Percentiles rank a stretch among this genome's conserved stretches.
phyloP scores from a whole-genome alignment of 2,113 vertebrate genomes.

The Albula glossodonta region DNA sequence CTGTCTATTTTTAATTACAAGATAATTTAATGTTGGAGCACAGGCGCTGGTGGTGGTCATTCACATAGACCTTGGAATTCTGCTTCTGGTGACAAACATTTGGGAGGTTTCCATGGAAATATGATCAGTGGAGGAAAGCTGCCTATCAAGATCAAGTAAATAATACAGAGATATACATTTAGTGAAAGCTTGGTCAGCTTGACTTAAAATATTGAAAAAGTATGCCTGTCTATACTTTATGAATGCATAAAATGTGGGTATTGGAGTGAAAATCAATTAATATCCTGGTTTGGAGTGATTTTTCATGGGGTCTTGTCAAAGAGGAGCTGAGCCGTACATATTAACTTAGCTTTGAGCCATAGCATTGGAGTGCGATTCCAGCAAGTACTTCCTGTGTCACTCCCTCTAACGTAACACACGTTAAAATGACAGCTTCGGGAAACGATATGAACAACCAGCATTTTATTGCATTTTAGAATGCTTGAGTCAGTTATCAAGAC shows the following conservation, averaged over 20 bases:
- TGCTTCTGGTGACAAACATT: constrained; percentile 83
- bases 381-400: background rate
- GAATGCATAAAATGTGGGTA: too few relatives aligned
- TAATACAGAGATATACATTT: background rate
- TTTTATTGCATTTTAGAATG: constrained; percentile 99
- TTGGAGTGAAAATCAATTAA: too few relatives aligned
- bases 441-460: constrained; percentile 90
- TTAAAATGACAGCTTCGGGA: constrained; percentile 70
- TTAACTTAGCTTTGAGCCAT: background rate
- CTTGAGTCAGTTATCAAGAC: constrained; percentile 87
- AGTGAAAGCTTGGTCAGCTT: background rate
- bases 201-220: background rate
- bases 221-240: background rate
- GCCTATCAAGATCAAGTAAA: constrained; percentile 76
- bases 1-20: constrained; percentile 97
- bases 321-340: background rate
- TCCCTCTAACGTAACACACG: background rate
- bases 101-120: constrained; percentile 78
- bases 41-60: constrained; percentile 78
- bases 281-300: too few relatives aligned
- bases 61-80: constrained; percentile 78
- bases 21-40: constrained; percentile 92
- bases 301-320: too few relatives aligned
- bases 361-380: background rate
- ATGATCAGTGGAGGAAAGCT: constrained; percentile 79